These are phyloP conservation scores for Thereuonema tuberculata DNA, from an alignment of 1,140 invertebrate genomes.

Conservation along the genomic window DNA sequence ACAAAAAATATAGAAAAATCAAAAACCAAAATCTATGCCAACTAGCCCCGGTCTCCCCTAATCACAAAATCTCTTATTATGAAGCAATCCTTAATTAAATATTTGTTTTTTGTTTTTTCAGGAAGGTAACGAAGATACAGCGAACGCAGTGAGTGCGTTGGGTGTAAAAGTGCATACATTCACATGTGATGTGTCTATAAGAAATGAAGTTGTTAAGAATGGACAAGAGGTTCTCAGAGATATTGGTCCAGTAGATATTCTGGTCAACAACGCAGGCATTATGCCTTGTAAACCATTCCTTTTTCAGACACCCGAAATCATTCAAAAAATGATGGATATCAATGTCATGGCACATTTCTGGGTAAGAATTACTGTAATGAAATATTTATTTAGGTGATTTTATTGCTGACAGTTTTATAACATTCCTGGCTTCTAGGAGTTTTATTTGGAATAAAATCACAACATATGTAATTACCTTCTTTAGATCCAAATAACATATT, in stretches of 20 bases:
- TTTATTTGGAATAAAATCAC: too few species aligned
- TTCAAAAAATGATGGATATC: conserved; percentile 53
- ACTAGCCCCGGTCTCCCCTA: too few species aligned
- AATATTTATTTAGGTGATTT: too few species aligned
- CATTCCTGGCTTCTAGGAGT: too few species aligned
- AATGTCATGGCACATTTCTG: conserved; percentile 69
- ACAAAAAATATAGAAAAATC: too few species aligned
- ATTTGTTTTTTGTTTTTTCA: neutral
- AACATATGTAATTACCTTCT: too few species aligned
- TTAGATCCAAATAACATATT: too few species aligned
- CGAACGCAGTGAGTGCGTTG: neutral
- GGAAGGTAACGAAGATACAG: neutral
- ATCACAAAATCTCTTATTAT: too few species aligned
- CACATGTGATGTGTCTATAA: neutral
- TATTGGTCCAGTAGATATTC: conserved; percentile 46
- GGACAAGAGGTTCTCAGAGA: conserved; percentile 27
- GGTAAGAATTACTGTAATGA: conserved; percentile 38
- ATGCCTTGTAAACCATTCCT: conserved; percentile 60
- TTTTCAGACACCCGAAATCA: conserved; percentile 46
- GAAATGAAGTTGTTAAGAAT: neutral
- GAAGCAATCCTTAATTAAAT: too few species aligned
- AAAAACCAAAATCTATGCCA: too few species aligned
- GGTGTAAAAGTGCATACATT: neutral
- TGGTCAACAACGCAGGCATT: conserved; percentile 79
- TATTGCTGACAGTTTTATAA: too few species aligned